These are phyloP conservation scores for Halcyon chelicuti DNA, from an alignment of 2,797 vertebrate genomes.

Conservation along the genomic window DNA sequence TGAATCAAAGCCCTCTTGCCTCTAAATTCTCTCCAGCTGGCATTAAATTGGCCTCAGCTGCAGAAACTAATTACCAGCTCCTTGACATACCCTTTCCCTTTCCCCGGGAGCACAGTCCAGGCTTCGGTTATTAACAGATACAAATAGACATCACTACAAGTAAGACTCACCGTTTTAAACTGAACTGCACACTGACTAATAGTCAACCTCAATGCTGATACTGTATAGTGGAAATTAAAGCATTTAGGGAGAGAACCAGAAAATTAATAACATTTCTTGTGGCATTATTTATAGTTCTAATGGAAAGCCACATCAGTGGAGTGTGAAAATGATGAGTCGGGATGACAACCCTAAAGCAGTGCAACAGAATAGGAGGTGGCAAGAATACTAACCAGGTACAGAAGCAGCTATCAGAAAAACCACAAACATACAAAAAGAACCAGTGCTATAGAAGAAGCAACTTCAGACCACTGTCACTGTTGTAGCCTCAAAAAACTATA, in stretches of 20 bases:
- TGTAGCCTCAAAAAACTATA: neutral
- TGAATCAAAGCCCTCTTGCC: slow-evolving; percentile 5
- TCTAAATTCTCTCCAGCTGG: slow-evolving; percentile 33
- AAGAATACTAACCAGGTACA: neutral
- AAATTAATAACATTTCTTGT: neutral
- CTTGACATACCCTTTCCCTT: slow-evolving; percentile 13
- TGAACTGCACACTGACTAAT: neutral
- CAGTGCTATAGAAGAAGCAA: neutral
- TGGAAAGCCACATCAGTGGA: neutral
- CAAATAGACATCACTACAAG: neutral
- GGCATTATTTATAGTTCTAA: neutral
- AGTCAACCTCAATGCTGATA: neutral
- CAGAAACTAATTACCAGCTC: slow-evolving; percentile 39
- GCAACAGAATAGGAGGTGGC: neutral
- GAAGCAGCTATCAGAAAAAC: neutral
- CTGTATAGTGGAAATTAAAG: neutral
- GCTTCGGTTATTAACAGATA: neutral
- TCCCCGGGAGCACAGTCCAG: neutral
- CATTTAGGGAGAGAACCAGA: neutral
- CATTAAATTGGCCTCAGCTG: slow-evolving; percentile 52
- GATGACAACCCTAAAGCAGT: neutral
- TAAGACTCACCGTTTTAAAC: neutral
- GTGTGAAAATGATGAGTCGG: slow-evolving; percentile 16
- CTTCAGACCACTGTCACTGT: neutral
- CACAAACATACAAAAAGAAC: neutral